Evolutionary conservation across 1,140 invertebrate species (phyloP).

Genomic region (Bombus affinis): DNA sequence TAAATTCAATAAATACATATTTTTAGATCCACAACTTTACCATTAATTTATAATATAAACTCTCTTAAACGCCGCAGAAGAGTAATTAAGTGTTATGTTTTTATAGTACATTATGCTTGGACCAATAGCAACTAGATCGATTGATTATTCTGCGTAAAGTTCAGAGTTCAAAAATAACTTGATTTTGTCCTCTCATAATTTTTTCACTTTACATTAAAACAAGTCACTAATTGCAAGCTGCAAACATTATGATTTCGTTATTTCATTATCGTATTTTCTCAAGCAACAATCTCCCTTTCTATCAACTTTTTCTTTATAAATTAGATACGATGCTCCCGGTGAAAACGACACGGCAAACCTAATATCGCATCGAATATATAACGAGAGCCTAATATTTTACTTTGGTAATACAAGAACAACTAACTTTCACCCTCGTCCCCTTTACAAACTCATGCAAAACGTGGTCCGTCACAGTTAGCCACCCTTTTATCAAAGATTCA

Average conservation of each 20-base stretch:
- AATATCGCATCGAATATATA: background rate
- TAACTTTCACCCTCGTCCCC: background rate
- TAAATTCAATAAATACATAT: too few species aligned
- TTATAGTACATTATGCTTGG: too few species aligned
- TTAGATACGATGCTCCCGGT: background rate
- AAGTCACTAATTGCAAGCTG: background rate
- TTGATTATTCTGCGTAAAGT: too few species aligned
- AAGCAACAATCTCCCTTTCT: background rate
- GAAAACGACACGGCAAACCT: background rate
- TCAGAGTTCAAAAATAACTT: background rate
- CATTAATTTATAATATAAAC: too few species aligned
- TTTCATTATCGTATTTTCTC: background rate
- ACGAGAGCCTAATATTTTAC: background rate
- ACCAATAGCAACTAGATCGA: too few species aligned
- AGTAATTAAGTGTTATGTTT: too few species aligned
- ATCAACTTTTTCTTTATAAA: too few species aligned
- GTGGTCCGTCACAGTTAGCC: background rate
- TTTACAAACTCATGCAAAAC: background rate
- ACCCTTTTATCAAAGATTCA: slow-evolving; percentile 6
- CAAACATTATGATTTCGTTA: background rate
- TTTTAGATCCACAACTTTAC: too few species aligned
- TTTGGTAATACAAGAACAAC: background rate
- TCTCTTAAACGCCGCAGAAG: too few species aligned
- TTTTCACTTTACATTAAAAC: background rate
- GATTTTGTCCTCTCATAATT: background rate